These are phyloP conservation scores for Catocala sponsa DNA, from an alignment of 2,888 invertebrate genomes.

Conservation along the genomic window DNA sequence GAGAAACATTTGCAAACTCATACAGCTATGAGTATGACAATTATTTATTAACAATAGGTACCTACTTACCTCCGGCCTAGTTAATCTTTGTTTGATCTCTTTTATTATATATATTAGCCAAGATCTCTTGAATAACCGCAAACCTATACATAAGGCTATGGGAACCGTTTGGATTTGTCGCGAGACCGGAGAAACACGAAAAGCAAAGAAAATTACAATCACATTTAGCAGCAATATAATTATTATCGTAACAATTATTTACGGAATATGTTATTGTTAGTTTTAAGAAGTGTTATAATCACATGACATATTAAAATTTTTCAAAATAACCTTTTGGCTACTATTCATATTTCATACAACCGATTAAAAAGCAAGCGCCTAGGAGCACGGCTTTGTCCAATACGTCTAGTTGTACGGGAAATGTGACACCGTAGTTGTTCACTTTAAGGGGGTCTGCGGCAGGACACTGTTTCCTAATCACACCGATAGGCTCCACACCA, in stretches of 20 bases:
- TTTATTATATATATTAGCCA: too few species aligned
- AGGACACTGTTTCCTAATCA: slow-evolving; percentile 51
- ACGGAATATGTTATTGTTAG: neutral
- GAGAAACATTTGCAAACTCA: too few species aligned
- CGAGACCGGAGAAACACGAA: too few species aligned
- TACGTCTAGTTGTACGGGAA: slow-evolving; percentile 60
- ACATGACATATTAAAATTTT: too few species aligned
- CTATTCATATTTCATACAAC: slow-evolving; percentile 52
- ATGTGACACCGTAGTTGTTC: slow-evolving; percentile 58
- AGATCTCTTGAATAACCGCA: too few species aligned
- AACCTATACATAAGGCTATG: too few species aligned
- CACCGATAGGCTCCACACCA: slow-evolving; percentile 56
- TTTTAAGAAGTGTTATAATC: neutral
- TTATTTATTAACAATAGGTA: too few species aligned
- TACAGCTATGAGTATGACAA: too few species aligned
- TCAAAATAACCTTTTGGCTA: neutral
- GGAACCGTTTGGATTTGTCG: too few species aligned
- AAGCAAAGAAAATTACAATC: too few species aligned
- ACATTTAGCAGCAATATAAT: neutral
- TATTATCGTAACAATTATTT: neutral
- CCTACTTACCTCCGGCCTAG: too few species aligned
- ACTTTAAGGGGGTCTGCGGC: slow-evolving; percentile 24
- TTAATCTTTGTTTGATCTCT: too few species aligned
- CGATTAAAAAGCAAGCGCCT: slow-evolving; percentile 68
- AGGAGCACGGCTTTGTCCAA: slow-evolving; percentile 63